Evolutionary conservation across 2,888 invertebrate species (phyloP), one percentile per base, ranked within the genome.

Genomic region (Oconnorella tubifera): DNA sequence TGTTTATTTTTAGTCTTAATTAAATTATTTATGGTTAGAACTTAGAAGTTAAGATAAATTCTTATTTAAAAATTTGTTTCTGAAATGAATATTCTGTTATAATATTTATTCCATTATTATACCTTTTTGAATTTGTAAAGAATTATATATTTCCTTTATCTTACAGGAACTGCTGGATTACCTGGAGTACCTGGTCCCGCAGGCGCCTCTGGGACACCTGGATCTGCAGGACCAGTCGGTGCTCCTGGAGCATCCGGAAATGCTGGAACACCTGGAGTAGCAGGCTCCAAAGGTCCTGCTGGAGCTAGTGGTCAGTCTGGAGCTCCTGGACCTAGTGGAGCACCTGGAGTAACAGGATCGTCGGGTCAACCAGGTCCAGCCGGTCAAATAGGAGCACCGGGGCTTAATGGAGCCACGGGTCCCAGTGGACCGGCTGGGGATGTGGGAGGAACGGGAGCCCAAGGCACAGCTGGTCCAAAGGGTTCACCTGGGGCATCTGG

Each of bases 271-370:
- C n/a, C n/a, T n/a, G n/a, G n/a, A n/a, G n/a, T n/a, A n/a, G n/a
- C n/a, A n/a, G n/a, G n/a, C n/a, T n/a, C n/a, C n/a, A n/a, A n/a
- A n/a, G n/a, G 6, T 50, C 53, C 10, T 25, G 27, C 62, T 14
- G 66, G 66, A 0, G 28, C 57, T 29, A 31, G 31, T 2, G 65
- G 65, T 56, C 62, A 56, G 14, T 25, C 65, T 40, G 71, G 71
- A 3, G 40, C 61, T 23, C n/a, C 49, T 40, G 71, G 71, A 23
- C 65, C 51, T 48, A 25, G 63, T 28, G 69, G 69, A 53, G 55
- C 59, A 32, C 19, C 33, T 25, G 71, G 71, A 27, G 28, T 23
- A 6, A 28, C 6, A 50, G 68, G 68, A 29, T 50, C 28, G 14
- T 31, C 27, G 4, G 62, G 62, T 3, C 33, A 66, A 3, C 57